Evolutionary conservation across 2,797 vertebrate species (phyloP), one percentile per base, ranked within the genome.

Genomic region (Thamnophis elegans): DNA sequence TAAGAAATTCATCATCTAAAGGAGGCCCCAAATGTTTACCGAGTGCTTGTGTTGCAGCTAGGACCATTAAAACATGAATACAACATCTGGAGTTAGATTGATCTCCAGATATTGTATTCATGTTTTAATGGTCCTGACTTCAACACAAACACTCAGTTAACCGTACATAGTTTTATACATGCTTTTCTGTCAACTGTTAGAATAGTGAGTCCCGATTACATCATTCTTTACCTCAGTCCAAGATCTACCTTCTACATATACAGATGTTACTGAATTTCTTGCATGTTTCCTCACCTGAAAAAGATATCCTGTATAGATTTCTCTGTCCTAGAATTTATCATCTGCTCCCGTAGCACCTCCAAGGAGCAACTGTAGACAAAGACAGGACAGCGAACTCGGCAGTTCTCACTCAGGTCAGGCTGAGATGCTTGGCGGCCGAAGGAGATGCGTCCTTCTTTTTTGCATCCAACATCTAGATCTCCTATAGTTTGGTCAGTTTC

Each of bases 311-410:
- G 97, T 18, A 98, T 98, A 32, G 97, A 97, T 55, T 97, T 98
- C 62, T 96, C 98, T 88, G 97, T 94, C 94, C 97, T 97, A 0
- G 98, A 97, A 58, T 98, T 98, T 90, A 99, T 97, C 91, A 99
- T 98, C 88, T 99, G 99, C 93, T 99, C 99, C 91, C 98, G 98
- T 26, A 99, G 94, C 1, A 98, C 96, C 87, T 99, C 99, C 95
- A 99, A 95, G 0, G 99, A 98, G 94, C 99, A 99, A 97, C 98
- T 99, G 97, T 99, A 99, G 94, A 99, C 97, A 13, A 99, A 99
- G 93, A 99, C 97, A 10, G 99, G 99, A 97, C 98, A 99, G 94
- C 98, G 98, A 0, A 98, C 96, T 0, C 98, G 98, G 89, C 95
- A 96, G 47, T 96, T 95, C 1, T 98, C 98, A 0, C 95, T 28